Conservation (phyloP, 2,888 invertebrate genomes). For the Hyposoter didymator region DNA sequence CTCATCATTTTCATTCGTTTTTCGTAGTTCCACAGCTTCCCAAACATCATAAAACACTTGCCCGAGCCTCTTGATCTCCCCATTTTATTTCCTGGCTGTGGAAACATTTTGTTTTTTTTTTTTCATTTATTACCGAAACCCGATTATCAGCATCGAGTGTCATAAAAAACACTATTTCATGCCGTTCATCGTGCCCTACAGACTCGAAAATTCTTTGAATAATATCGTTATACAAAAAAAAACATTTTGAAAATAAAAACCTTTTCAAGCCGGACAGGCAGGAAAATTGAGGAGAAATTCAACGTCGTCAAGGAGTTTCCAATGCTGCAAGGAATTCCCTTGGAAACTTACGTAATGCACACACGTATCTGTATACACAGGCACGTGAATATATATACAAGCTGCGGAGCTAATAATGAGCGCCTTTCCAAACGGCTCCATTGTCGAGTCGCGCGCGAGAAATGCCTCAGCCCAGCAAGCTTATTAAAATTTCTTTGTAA, state of each 20-base stretch:
- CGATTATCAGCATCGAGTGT: slow-evolving; percentile 22
- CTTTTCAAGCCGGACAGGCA: not conserved
- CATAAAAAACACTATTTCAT: slow-evolving; percentile 8
- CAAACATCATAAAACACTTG: not conserved
- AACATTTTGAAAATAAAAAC: slow-evolving; percentile 10
- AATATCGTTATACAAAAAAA: not conserved
- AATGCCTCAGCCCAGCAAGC: slow-evolving; percentile 35
- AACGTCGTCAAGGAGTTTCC: slow-evolving; percentile 47
- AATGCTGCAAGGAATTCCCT: slow-evolving; percentile 31
- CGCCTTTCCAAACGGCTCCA: slow-evolving; percentile 42
- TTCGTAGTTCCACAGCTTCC: not conserved
- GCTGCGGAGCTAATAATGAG: slow-evolving; percentile 51
- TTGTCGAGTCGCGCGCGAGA: slow-evolving; percentile 49
- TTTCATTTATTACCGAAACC: not conserved
- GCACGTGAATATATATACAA: slow-evolving; percentile 8
- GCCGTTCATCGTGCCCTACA: too few relatives aligned
- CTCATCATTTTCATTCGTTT: slow-evolving; percentile 53
- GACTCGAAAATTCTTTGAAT: not conserved
- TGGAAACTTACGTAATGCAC: slow-evolving; percentile 20
- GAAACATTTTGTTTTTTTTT: not conserved
- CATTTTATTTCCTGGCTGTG: not conserved
- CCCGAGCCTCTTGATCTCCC: not conserved
- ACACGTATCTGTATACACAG: not conserved
- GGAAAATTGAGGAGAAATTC: slow-evolving; percentile 7
- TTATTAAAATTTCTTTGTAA: slow-evolving; percentile 63